Evolutionary conservation across 1,140 invertebrate species (phyloP).

Genomic region (Leptinotarsa lineolata): DNA sequence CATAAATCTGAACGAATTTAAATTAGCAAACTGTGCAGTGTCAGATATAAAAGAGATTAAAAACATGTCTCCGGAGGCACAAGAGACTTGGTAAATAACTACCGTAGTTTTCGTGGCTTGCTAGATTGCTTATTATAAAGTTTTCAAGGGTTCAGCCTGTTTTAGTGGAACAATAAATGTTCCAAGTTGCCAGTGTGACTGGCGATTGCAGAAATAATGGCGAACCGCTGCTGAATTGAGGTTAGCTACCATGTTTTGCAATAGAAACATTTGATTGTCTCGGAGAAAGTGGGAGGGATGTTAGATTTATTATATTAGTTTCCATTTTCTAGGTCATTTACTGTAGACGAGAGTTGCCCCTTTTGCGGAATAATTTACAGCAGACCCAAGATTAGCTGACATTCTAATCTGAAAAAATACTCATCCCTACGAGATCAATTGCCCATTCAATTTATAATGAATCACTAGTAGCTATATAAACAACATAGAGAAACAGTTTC

Average conservation of each 20-base stretch:
- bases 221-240: conserved; percentile 4
- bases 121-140: conserved; percentile 30
- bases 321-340: conserved; percentile 2
- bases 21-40: conserved; percentile 28
- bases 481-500: no score
- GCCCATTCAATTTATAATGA: no score
- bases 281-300: conserved; percentile 4
- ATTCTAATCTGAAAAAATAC: no score
- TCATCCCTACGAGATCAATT: no score
- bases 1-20: conserved; percentile 25
- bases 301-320: conserved; percentile 4
- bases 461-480: no score
- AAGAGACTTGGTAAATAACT: conserved; percentile 27
- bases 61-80: conserved; percentile 27
- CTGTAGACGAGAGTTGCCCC: neutral
- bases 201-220: neutral
- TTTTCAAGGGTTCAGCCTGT: conserved; percentile 29
- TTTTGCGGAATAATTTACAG: neutral
- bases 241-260: conserved; percentile 1
- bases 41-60: conserved; percentile 30
- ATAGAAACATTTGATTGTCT: conserved; percentile 4
- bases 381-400: neutral
- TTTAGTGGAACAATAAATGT: conserved; percentile 29
- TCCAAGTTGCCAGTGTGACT: conserved; percentile 10
- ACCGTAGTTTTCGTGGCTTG: conserved; percentile 27